phyloP scores from a whole-genome alignment of 2,888 invertebrate genomes.

The Nomada flava region DNA sequence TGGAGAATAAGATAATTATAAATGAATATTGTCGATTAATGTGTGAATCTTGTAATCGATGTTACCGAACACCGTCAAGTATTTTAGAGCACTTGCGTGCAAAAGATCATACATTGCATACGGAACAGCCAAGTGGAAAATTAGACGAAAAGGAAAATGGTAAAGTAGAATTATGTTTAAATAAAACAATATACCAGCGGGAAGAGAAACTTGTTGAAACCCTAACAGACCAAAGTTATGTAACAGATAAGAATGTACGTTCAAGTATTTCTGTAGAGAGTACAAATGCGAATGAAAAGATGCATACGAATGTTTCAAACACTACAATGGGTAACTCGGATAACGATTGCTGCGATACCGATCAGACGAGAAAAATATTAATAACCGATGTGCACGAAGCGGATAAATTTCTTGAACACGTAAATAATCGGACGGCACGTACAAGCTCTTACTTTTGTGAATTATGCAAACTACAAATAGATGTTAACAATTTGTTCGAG shows the following conservation, averaged over 20 bases:
- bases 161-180: background rate
- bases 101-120: background rate
- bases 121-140: background rate
- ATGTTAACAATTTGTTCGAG: background rate
- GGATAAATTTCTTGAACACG: background rate
- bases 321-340: background rate
- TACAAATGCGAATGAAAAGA: background rate
- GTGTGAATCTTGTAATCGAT: background rate
- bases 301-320: background rate
- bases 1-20: slow-evolving; percentile 15
- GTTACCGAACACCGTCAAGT: background rate
- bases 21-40: background rate
- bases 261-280: background rate
- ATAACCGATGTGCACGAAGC: background rate
- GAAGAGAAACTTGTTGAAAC: background rate
- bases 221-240: background rate
- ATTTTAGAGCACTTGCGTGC: background rate
- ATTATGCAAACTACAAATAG: slow-evolving; percentile 15
- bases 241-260: background rate
- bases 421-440: background rate
- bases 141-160: background rate
- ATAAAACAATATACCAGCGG: background rate
- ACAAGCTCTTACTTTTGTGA: slow-evolving; percentile 2
- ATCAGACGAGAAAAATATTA: background rate
- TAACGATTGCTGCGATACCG: background rate